phyloP scores from a whole-genome alignment of 2,113 vertebrate species.

The Nannospalax galili region DNA sequence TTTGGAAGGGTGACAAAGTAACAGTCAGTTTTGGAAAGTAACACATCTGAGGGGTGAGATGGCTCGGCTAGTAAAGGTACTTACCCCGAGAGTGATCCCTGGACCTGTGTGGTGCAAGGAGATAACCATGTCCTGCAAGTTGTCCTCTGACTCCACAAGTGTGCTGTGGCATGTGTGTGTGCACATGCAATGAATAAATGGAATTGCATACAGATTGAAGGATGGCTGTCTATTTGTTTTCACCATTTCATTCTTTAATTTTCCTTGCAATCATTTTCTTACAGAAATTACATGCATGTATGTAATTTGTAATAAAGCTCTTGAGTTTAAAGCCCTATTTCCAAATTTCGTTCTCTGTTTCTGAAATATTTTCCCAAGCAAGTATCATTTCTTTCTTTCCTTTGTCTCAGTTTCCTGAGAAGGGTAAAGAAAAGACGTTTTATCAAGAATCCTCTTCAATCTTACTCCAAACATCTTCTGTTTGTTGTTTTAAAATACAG shows the following conservation, averaged over 20 bases:
- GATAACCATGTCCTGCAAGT: background rate
- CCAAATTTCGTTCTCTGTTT: background rate
- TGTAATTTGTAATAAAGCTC: slow-evolving; percentile 8
- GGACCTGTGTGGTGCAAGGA: background rate
- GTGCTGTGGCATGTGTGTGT: background rate
- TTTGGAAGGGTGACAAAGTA: background rate
- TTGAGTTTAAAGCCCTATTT: slow-evolving; percentile 24
- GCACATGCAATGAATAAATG: background rate
- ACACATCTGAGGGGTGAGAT: background rate
- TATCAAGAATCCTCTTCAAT: background rate
- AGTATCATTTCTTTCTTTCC: slow-evolving; percentile 2
- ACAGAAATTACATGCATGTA: background rate
- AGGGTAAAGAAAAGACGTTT: background rate
- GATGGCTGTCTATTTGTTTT: slow-evolving; percentile 3
- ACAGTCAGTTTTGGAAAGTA: background rate
- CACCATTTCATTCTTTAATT: background rate
- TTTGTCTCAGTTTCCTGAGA: slow-evolving; percentile 30
- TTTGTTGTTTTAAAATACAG: slow-evolving; percentile 10
- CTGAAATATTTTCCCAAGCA: slow-evolving; percentile 1
- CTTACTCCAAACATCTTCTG: slow-evolving; percentile 8
- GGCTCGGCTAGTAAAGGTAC: background rate
- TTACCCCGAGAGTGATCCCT: background rate
- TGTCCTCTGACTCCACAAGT: background rate
- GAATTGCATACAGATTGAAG: slow-evolving; percentile 7
- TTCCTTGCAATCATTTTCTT: slow-evolving; percentile 28